Evolutionary conservation across 2,888 invertebrate species (phyloP).

Genomic region (Platycheirus albimanus): DNA sequence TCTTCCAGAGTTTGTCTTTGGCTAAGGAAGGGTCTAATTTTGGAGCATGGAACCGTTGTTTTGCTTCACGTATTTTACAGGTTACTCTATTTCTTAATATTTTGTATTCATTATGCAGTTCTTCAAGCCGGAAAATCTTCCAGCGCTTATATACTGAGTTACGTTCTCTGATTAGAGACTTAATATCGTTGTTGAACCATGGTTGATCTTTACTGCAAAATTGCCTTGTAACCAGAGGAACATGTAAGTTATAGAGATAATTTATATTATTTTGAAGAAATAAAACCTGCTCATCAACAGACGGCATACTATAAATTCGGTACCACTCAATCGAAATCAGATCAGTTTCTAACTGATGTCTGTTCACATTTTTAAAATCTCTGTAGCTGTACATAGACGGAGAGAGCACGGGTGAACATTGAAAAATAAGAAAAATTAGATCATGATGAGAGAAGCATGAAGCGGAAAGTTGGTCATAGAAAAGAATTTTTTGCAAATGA

Average conservation of each 20-base stretch:
- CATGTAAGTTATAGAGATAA: not conserved
- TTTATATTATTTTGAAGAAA: not conserved
- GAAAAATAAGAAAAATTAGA: not conserved
- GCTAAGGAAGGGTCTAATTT: too few species aligned
- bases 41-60: not conserved
- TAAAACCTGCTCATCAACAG: too few species aligned
- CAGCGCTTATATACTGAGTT: not conserved
- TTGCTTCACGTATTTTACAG: not conserved
- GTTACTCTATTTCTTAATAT: conserved; percentile 3
- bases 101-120: not conserved
- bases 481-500: too few species aligned
- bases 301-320: not conserved
- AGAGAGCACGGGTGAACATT: not conserved
- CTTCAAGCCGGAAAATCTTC: not conserved
- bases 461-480: too few species aligned
- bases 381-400: not conserved
- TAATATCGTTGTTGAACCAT: not conserved
- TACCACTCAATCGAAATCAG: not conserved
- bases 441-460: not conserved
- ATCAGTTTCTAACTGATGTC: too few species aligned
- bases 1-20: too few species aligned
- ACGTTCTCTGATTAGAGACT: not conserved
- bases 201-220: not conserved
- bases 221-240: not conserved
- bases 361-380: too few species aligned